These are phyloP conservation scores for Acropora yongei DNA, from an alignment of 64 coral and sea anemone species.

Conservation along the genomic window DNA sequence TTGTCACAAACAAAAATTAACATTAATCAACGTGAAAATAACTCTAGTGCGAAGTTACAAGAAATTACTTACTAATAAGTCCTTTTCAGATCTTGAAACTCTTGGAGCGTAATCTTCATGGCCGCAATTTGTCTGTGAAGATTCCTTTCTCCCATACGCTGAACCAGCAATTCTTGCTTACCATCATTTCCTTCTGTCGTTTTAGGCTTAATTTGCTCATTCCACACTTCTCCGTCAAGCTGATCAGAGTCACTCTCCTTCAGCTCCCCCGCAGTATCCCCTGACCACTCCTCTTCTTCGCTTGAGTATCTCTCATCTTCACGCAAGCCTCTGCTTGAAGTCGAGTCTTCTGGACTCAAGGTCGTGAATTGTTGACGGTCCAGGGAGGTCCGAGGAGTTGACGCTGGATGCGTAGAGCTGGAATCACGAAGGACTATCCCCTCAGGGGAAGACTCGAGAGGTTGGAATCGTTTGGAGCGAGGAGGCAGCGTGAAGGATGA, in stretches of 20 bases:
- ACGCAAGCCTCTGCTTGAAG: not conserved
- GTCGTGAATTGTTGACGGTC: not conserved
- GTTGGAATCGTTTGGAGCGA: not conserved
- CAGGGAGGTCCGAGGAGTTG: conserved; percentile 22
- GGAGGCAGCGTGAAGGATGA: conserved; percentile 32
- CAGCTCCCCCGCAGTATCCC: not conserved
- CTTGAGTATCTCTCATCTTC: not conserved
- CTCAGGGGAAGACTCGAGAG: not conserved
- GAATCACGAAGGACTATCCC: not conserved
- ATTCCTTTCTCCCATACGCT: not conserved
- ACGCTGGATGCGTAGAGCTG: not conserved
- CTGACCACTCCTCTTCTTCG: not conserved
- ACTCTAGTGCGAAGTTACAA: not conserved
- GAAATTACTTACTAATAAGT: conserved; percentile 51
- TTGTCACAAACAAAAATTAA: not conserved
- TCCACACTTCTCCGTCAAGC: not conserved
- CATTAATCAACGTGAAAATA: not conserved
- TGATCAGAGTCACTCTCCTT: not conserved
- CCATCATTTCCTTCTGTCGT: not conserved
- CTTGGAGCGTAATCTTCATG: conserved; percentile 49
- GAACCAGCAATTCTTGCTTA: not conserved
- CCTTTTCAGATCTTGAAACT: conserved; percentile 48
- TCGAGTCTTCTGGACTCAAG: not conserved
- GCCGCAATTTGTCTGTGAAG: conserved; percentile 35
- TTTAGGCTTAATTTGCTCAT: not conserved